A percentile compares a stretch with the other conserved stretches of the same genome.
These are phyloP conservation scores for Hyposmocoma kahamanoa DNA, from an alignment of 1,140 invertebrate genomes.

Conservation along the genomic window DNA sequence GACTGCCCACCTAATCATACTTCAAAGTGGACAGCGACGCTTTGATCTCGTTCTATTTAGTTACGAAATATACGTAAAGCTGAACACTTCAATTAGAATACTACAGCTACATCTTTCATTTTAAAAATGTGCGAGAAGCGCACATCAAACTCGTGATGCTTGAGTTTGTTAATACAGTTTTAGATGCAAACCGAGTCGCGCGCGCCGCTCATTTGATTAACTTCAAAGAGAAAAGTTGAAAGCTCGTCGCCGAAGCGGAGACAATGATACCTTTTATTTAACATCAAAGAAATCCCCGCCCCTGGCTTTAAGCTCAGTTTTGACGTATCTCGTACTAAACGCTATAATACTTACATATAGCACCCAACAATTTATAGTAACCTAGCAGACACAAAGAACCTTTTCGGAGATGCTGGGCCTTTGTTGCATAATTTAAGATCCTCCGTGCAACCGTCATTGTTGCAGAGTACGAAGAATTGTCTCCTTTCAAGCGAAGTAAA, in stretches of 20 bases:
- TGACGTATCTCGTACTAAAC: constrained; percentile 4
- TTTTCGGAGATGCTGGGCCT: constrained; percentile 8
- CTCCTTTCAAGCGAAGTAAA: constrained; percentile 1
- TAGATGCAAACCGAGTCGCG: constrained; percentile 46
- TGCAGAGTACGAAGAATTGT: constrained; percentile 1
- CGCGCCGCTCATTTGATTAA: constrained; percentile 61
- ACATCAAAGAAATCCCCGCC: constrained; percentile 57
- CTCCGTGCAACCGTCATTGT: background rate
- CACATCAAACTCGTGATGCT: constrained; percentile 31
- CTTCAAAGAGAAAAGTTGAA: constrained; percentile 66
- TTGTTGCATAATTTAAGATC: constrained; percentile 5
- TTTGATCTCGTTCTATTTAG: constrained; percentile 65
- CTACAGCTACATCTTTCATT: constrained; percentile 47
- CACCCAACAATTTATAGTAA: constrained; percentile 6
- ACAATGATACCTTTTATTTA: constrained; percentile 69
- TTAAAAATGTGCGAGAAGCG: constrained; percentile 30
- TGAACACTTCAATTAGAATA: constrained; percentile 55
- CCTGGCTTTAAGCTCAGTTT: constrained; percentile 36
- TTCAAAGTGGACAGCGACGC: constrained; percentile 50
- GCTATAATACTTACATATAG: background rate
- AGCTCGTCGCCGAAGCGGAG: constrained; percentile 58
- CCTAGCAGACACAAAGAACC: background rate
- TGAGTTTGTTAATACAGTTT: constrained; percentile 58
- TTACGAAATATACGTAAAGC: constrained; percentile 42
- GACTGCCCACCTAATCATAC: constrained; percentile 36